phyloP scores from a whole-genome alignment of 2,113 vertebrate genomes.

The Pelusios castaneus region DNA sequence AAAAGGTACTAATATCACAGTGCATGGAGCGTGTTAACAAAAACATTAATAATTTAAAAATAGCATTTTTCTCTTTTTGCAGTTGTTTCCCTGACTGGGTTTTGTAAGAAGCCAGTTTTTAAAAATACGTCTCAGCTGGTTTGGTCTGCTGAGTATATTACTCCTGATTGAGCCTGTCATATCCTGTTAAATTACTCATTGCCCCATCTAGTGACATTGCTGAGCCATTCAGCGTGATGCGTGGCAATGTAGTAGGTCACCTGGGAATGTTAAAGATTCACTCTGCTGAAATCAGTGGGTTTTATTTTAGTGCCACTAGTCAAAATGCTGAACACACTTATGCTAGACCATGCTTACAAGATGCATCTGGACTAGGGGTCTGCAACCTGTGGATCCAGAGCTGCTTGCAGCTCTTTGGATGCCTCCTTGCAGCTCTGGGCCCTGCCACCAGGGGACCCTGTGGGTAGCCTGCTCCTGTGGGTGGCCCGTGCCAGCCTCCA shows the following conservation, averaged over 20 bases:
- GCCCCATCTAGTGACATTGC: not conserved
- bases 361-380: no score
- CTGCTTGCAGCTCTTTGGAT: not conserved
- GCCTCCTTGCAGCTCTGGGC: no score
- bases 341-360: not conserved
- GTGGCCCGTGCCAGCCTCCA: no score
- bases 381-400: no score
- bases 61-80: not conserved
- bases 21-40: not conserved
- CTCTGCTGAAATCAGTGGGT: not conserved
- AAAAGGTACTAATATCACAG: not conserved
- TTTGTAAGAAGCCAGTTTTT: not conserved
- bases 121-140: not conserved
- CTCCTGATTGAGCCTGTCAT: not conserved
- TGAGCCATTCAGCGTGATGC: not conserved
- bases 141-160: accelerated
- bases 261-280: not conserved
- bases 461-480: no score
- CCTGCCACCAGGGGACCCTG: no score
- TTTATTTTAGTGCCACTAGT: not conserved
- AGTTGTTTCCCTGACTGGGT: not conserved
- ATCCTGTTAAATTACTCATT: not conserved
- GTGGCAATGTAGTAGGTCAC: not conserved
- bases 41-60: not conserved
- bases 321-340: not conserved